These are phyloP conservation scores for Hucho hucho DNA, from an alignment of 2,113 vertebrate genomes.

Conservation along the genomic window DNA sequence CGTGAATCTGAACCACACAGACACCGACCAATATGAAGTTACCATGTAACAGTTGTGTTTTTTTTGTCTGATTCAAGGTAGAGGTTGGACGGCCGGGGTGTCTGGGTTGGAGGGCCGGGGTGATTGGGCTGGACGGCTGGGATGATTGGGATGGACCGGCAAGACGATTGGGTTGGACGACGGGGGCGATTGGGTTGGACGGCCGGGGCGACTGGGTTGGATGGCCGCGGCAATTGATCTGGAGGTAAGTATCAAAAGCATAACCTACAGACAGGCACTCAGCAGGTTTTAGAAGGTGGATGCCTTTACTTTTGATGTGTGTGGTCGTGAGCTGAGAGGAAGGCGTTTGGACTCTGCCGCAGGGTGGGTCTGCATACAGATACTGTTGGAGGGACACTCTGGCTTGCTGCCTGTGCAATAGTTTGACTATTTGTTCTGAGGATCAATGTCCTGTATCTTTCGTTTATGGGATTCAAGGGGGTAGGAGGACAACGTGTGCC, in stretches of 20 bases:
- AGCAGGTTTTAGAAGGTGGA: constrained; percentile 46
- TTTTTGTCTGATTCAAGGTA: constrained; percentile 46
- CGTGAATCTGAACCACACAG: background rate
- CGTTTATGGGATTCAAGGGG: constrained; percentile 1
- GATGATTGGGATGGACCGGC: too few relatives aligned
- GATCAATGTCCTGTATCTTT: constrained; percentile 35
- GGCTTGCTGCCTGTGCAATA: constrained; percentile 41
- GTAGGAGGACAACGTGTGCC: constrained; percentile 5
- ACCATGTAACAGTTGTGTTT: constrained; percentile 46
- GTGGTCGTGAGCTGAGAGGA: constrained; percentile 38
- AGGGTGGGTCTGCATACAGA: constrained; percentile 18
- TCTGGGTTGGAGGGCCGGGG: background rate
- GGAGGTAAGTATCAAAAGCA: constrained; percentile 41
- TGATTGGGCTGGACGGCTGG: constrained; percentile 21
- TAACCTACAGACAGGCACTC: constrained; percentile 31
- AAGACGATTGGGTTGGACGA: too few relatives aligned
- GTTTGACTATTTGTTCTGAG: constrained; percentile 26
- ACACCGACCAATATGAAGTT: constrained; percentile 45
- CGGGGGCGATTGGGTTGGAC: too few relatives aligned
- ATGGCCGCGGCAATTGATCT: constrained; percentile 42
- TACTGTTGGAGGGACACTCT: constrained; percentile 33
- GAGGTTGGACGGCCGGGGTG: background rate
- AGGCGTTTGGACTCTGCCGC: constrained; percentile 8
- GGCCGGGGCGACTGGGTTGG: too few relatives aligned
- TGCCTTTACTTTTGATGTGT: constrained; percentile 29